These are phyloP conservation scores for Squalus acanthias DNA, from an alignment of 2,797 vertebrate species.

Conservation along the genomic window DNA sequence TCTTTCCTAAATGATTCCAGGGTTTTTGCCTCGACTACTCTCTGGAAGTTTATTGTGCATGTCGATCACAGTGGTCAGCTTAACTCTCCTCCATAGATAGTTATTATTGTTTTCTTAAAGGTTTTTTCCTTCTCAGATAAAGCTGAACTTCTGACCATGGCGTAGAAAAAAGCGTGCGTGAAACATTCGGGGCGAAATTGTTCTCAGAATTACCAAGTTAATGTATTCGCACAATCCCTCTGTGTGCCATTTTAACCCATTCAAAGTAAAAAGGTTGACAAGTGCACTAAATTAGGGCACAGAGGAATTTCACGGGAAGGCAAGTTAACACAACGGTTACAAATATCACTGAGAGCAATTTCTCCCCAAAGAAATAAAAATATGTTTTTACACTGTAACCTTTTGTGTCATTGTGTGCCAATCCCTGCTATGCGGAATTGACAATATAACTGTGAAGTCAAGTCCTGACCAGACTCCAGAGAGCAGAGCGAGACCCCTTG, in stretches of 20 bases:
- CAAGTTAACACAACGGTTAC: neutral
- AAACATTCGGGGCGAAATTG: neutral
- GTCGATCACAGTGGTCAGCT: neutral
- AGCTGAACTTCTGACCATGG: neutral
- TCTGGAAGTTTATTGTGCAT: neutral
- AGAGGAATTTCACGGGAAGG: neutral
- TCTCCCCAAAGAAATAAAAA: neutral
- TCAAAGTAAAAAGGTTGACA: neutral
- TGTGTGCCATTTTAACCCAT: neutral
- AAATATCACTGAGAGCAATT: neutral
- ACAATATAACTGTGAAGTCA: neutral
- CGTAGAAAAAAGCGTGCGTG: neutral
- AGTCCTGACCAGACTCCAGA: neutral
- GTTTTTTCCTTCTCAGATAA: neutral
- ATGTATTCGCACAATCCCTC: neutral
- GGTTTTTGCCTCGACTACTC: neutral
- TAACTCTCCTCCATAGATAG: neutral
- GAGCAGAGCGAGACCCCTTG: neutral
- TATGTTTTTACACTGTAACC: neutral
- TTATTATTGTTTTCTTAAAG: neutral
- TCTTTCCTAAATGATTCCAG: neutral
- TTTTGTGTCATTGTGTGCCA: neutral
- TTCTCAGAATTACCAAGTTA: neutral
- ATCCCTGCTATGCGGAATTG: neutral
- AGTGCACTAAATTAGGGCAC: neutral